Evolutionary conservation across 1,140 invertebrate species (phyloP), one percentile per base, ranked within the genome.

Genomic region (Drosophila paulistorum): DNA sequence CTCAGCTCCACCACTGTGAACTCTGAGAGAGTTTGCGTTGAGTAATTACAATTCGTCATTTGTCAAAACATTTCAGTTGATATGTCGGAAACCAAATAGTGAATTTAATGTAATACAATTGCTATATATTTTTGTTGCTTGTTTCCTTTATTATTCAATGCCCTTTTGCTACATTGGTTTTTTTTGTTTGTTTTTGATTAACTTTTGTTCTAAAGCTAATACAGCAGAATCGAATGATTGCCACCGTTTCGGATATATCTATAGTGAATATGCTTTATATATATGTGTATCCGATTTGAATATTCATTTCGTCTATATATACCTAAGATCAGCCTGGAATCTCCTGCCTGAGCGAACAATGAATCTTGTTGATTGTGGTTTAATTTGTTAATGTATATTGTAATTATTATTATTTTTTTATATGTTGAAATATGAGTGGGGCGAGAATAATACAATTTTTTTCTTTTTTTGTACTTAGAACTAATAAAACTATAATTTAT

Each of bases 151-250:
- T 20, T 77, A 77, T 57, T 76, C 58, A 61, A 45, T 61, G 75
- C 39, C 66, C 74, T 70, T 64, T 57, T 45, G 65, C 79, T 81
- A 81, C 79, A 73, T 42, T 51, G 45, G 5, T 30, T 30, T 30
- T 30, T 6, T 30, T 0, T 30, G 7, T 30, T 30, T 7, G 6
- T 7, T 51, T 55, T 55, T 68, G 67, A 77, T 77, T 71, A 78
- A 64, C 62, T 54, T 69, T 54, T 71, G 26, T 57, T 57, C 82
- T 83, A 79, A 71, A 70, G 61, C 72, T 74, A 81, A 55, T 74
- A 81, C 74, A 84, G 67, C 71, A 70, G 35, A 59, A 57, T 51
- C 74, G 62, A 86, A 81, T 77, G 79, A 30, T 86, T 85, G 78
- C 82, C 78, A 86, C 78, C 81, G 71, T 63, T 14, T 14, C 3